Percentiles rank a stretch among this genome's conserved stretches.
These are phyloP conservation scores for Rhagonycha lutea DNA, from an alignment of 2,888 invertebrate species.

Conservation along the genomic window DNA sequence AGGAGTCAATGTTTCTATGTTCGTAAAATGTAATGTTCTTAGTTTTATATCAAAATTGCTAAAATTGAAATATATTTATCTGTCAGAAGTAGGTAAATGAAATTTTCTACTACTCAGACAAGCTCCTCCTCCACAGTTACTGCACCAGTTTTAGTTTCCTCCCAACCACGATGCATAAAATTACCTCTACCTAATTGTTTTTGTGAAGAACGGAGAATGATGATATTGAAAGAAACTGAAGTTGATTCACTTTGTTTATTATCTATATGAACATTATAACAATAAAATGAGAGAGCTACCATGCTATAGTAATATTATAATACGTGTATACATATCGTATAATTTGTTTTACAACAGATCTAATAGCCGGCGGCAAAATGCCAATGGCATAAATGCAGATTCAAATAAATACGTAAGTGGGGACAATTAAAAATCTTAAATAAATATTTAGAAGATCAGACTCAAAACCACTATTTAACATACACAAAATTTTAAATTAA, in stretches of 20 bases:
- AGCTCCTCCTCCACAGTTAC: no score
- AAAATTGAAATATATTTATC: no score
- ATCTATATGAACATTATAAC: slow-evolving; percentile 57
- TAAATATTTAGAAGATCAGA: slow-evolving; percentile 51
- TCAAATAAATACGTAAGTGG: slow-evolving; percentile 43
- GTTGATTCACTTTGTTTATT: slow-evolving; percentile 50
- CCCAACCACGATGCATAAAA: no score
- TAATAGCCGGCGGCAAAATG: slow-evolving; percentile 33
- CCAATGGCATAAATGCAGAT: slow-evolving; percentile 39
- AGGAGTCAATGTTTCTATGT: no score
- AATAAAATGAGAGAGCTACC: slow-evolving; percentile 57
- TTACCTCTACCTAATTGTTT: no score
- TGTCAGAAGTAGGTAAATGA: no score
- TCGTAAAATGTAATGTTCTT: no score
- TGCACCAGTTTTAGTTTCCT: no score
- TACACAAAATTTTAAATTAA: slow-evolving; percentile 36
- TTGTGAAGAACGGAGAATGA: not conserved
- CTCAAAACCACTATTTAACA: slow-evolving; percentile 50
- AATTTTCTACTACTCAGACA: no score
- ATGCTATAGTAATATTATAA: slow-evolving; percentile 47
- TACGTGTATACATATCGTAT: slow-evolving; percentile 52
- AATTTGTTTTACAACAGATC: slow-evolving; percentile 51
- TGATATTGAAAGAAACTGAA: not conserved
- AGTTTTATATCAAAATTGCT: no score
- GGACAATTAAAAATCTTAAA: slow-evolving; percentile 48